Evolutionary conservation across 2,113 vertebrate genomes (phyloP).

Genomic region (Xenotilapia caudafasciata): DNA sequence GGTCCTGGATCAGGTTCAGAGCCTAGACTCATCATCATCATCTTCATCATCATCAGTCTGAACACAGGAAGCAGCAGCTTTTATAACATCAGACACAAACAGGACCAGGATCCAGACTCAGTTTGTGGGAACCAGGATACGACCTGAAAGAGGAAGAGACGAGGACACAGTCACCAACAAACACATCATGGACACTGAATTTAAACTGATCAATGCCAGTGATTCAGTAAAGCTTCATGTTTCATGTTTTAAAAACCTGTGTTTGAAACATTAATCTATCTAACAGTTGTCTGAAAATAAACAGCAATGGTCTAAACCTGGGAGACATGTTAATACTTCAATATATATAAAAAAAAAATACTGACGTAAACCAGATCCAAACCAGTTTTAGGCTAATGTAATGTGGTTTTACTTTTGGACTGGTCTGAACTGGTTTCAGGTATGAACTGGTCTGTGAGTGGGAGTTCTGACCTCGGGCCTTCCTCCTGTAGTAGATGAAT

Average conservation of each 20-base stretch:
- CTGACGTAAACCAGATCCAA: not conserved
- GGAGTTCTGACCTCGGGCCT: fast-evolving
- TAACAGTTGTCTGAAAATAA: too few relatives aligned
- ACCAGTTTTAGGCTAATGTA: fast-evolving
- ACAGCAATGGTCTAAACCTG: too few relatives aligned
- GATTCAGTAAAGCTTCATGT: too few relatives aligned
- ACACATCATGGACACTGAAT: fast-evolving
- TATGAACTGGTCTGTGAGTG: not conserved
- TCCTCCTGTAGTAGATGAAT: conserved; percentile 10
- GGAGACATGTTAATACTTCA: too few relatives aligned
- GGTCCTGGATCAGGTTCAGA: too few relatives aligned
- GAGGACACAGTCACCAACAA: not conserved
- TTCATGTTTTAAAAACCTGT: too few relatives aligned
- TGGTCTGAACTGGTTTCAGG: not conserved
- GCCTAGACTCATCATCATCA: too few relatives aligned
- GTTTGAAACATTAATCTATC: too few relatives aligned
- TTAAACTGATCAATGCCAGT: too few relatives aligned
- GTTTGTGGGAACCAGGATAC: not conserved
- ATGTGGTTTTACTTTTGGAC: too few relatives aligned
- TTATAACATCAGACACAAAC: not conserved
- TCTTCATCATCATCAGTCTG: not conserved
- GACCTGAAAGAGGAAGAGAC: not conserved
- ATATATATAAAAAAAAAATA: too few relatives aligned
- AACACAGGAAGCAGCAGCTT: not conserved
- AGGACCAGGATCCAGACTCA: not conserved